Evolutionary conservation across 2,113 vertebrate genomes (phyloP), one percentile per base, ranked within the genome.

Genomic region (Regulus satrapa): DNA sequence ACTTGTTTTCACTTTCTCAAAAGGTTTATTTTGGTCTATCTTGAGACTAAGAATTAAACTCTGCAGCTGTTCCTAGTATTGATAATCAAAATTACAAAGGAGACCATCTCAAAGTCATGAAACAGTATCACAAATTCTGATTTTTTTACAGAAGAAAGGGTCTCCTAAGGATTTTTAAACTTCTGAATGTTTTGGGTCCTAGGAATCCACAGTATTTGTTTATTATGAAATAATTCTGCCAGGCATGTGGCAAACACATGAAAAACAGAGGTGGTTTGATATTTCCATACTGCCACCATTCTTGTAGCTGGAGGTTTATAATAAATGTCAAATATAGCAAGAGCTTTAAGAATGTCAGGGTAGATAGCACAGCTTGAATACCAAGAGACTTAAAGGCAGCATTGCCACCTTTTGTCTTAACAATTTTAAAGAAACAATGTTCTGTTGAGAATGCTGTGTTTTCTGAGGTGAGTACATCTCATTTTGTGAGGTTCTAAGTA

Each of bases 1-100:
- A 91, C 66, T 89, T 87, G 48, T 76, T 94, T 90, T 92, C 66
- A 26, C 54, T 94, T 94, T 68, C 66, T 88, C n/a, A 76, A 34
- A 94, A 75, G 48, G 74, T 94, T 93, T 87, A 56, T 93, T 94
- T 89, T 85, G 56, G 16, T 14, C 67, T 73, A 4, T 77, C 63
- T 66, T 80, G 82, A 94, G 72, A 43, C 41, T 23, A 31, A 68
- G 77, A 82, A 91, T 89, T 49, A 94, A 93, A 91, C 21, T 9
- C 24, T 62, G 7, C 78, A 92, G 41, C 75, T 80, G 41, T 85
- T 85, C 63, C 20, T 40, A 28, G 32, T 66, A 77, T 25, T 73
- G 59, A 86, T 80, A 83, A 85, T 15, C 15, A 80, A 85, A 94
- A 74, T 59, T 63, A 67, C 21, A 49, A 54, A 66, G 38, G 63